Conservation (phyloP, 1,140 invertebrate genomes). For the Drosophila yakuba region DNA sequence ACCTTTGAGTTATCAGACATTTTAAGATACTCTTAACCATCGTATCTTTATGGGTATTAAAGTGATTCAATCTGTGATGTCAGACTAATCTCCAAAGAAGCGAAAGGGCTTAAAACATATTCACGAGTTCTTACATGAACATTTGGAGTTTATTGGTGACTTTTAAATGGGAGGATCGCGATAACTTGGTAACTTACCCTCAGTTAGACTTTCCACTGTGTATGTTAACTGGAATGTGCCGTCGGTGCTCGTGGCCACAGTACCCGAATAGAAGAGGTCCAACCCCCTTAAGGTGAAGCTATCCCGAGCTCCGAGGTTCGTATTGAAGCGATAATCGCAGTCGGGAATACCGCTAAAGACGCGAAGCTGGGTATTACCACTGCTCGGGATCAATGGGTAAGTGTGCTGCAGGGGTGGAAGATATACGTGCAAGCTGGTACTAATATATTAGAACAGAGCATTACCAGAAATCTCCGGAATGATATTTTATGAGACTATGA, state of each 20-base stretch:
- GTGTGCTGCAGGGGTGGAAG: constrained; percentile 84
- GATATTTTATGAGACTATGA: not conserved
- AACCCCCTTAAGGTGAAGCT: constrained; percentile 65
- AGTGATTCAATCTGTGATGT: not conserved
- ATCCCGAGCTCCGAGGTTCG: constrained; percentile 41
- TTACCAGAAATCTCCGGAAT: not conserved
- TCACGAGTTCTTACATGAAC: too few relatives aligned
- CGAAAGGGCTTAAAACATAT: too few relatives aligned
- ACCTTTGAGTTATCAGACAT: too few relatives aligned
- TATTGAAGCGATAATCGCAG: constrained; percentile 79
- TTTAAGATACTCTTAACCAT: too few relatives aligned
- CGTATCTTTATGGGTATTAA: too few relatives aligned
- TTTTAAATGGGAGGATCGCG: not conserved
- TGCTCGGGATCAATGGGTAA: constrained; percentile 87
- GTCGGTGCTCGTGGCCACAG: constrained; percentile 39
- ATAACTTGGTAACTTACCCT: constrained; percentile 37
- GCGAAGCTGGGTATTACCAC: constrained; percentile 88
- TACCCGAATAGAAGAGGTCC: constrained; percentile 74
- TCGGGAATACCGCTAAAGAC: constrained; percentile 88
- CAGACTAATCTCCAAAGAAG: not conserved
- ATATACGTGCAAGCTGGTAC: not conserved
- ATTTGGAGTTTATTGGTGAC: too few relatives aligned
- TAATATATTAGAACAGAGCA: not conserved
- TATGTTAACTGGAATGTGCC: constrained; percentile 55
- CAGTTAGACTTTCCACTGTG: constrained; percentile 45